These are phyloP conservation scores for Mythimna vitellina DNA, from an alignment of 2,888 invertebrate genomes.

Conservation along the genomic window DNA sequence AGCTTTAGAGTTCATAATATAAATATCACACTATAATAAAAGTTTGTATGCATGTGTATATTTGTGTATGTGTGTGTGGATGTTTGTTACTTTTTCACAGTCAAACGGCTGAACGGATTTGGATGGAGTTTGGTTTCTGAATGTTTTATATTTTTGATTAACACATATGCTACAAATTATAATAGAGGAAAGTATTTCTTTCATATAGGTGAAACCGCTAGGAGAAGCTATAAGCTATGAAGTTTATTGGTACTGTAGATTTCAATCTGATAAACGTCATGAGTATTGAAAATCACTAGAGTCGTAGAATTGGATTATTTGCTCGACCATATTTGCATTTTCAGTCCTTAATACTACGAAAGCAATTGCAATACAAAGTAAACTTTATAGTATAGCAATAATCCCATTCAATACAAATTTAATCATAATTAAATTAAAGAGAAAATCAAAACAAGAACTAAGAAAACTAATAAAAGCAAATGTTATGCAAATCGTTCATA, in stretches of 20 bases:
- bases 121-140: too few species aligned
- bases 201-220: too few species aligned
- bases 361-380: background rate
- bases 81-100: too few species aligned
- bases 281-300: background rate
- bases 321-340: constrained; percentile 13
- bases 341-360: background rate
- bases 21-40: too few species aligned
- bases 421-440: constrained; percentile 22
- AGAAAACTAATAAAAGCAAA: constrained; percentile 62
- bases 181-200: too few species aligned
- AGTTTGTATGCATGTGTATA: too few species aligned
- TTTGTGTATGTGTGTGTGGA: too few species aligned
- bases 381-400: constrained; percentile 4
- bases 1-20: background rate
- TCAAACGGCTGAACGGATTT: too few species aligned
- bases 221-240: background rate
- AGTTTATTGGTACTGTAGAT: background rate
- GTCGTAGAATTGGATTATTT: background rate
- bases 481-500: constrained; percentile 65
- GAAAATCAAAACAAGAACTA: constrained; percentile 54
- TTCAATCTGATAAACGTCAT: background rate
- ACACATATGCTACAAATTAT: background rate
- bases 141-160: too few species aligned
- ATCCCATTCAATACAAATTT: constrained; percentile 17